A percentile compares a stretch with the other conserved stretches of the same genome.
Conservation (phyloP, 2,888 invertebrate species). For the Ptilodon capucinus region DNA sequence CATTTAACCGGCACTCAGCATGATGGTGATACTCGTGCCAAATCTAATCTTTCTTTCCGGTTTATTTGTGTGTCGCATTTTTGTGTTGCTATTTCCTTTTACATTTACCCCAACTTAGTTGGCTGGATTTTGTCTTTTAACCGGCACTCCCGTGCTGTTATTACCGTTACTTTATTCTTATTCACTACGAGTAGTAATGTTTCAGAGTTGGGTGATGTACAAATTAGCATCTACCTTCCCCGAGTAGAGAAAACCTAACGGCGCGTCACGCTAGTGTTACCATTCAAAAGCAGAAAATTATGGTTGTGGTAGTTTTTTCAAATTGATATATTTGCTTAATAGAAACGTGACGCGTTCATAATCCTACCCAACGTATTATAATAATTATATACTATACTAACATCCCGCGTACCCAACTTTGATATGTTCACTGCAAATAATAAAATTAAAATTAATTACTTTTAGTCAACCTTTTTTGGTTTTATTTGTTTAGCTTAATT, state of each 20-base stretch:
- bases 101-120: constrained; percentile 77
- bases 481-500: constrained; percentile 81
- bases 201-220: constrained; percentile 48
- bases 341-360: constrained; percentile 58
- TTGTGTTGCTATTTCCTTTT: constrained; percentile 57
- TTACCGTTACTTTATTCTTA: constrained; percentile 38
- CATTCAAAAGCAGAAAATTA: constrained; percentile 71
- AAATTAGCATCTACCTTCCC: constrained; percentile 48
- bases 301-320: constrained; percentile 81
- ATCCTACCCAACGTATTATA: constrained; percentile 45
- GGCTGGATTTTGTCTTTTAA: constrained; percentile 64
- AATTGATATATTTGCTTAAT: constrained; percentile 73
- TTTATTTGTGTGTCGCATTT: constrained; percentile 58
- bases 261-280: constrained; percentile 68
- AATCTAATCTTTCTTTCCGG: constrained; percentile 40
- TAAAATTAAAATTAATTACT: constrained; percentile 39
- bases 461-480: constrained; percentile 51
- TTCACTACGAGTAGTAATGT: constrained; percentile 43
- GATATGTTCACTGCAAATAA: constrained; percentile 39
- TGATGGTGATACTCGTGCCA: constrained; percentile 66
- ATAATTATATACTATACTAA: constrained; percentile 25
- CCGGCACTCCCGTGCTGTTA: constrained; percentile 57
- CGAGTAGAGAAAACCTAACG: constrained; percentile 46
- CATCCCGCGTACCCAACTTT: constrained; percentile 38
- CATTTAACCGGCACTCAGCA: constrained; percentile 47